phyloP scores from a whole-genome alignment of 2,797 vertebrate species.

The Podarcis lilfordi region DNA sequence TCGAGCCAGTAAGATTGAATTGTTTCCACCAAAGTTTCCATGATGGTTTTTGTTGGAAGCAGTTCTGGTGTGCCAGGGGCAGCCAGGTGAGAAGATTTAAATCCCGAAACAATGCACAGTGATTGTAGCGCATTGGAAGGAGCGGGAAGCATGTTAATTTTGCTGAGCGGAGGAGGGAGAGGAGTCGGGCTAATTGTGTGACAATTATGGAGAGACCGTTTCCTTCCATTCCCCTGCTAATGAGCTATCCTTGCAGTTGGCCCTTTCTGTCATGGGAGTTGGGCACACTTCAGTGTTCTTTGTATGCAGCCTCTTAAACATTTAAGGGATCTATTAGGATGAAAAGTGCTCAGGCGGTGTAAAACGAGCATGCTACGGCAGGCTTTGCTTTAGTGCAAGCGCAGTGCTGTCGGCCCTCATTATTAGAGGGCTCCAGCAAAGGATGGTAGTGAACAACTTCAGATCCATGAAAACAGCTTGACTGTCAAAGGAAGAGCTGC shows the following conservation, averaged over 20 bases:
- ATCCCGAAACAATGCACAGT: background rate
- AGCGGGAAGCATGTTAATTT: background rate
- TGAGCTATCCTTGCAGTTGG: constrained; percentile 14
- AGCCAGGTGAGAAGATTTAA: background rate
- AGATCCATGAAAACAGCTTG: background rate
- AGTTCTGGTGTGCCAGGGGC: background rate
- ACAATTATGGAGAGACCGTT: background rate
- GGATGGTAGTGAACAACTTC: background rate
- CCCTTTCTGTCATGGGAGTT: background rate
- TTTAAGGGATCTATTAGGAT: constrained; percentile 29
- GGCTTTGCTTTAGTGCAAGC: constrained; percentile 40
- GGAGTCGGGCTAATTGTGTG: background rate
- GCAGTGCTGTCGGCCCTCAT: constrained; percentile 1
- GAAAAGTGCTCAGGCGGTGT: constrained; percentile 16
- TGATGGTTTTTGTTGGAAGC: background rate
- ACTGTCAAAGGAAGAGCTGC: constrained; percentile 10
- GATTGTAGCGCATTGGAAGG: background rate
- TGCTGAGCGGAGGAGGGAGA: background rate
- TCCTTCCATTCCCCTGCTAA: background rate
- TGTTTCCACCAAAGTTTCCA: background rate
- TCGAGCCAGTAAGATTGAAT: background rate
- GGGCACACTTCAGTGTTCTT: constrained; percentile 12
- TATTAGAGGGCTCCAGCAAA: constrained; percentile 2
- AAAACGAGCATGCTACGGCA: constrained; percentile 23
- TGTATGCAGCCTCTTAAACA: constrained; percentile 10